Evolutionary conservation across 2,888 invertebrate genomes (phyloP).

Genomic region (Mystacides longicornis): DNA sequence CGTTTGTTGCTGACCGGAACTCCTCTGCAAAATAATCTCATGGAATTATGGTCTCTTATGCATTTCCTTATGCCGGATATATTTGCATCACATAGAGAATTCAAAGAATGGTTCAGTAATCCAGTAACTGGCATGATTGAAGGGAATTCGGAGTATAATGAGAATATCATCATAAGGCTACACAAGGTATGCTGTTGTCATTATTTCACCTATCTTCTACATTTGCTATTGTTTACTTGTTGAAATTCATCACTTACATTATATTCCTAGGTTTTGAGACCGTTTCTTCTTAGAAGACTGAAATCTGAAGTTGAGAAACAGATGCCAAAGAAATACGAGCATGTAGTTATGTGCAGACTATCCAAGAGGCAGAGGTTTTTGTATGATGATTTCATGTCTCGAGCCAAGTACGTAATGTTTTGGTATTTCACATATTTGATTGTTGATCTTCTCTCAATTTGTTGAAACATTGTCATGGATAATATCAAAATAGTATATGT

Average conservation of each 20-base stretch:
- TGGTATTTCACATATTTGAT: background rate
- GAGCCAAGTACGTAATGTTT: conserved; percentile 67
- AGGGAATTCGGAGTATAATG: conserved; percentile 85
- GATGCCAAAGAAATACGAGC: conserved; percentile 94
- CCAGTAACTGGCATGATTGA: conserved; percentile 96
- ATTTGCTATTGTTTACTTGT: too few species aligned
- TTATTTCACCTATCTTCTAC: background rate
- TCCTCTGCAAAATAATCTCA: conserved; percentile 90
- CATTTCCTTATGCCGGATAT: conserved; percentile 97
- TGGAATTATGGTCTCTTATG: conserved; percentile 97
- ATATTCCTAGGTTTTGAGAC: conserved; percentile 66
- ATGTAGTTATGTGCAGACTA: conserved; percentile 86
- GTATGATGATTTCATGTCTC: conserved; percentile 99
- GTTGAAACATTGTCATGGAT: too few species aligned
- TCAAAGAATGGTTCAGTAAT: conserved; percentile 98
- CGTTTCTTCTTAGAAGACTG: conserved; percentile 85
- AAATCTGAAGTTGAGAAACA: conserved; percentile 96
- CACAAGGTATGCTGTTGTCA: conserved; percentile 61
- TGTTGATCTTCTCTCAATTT: background rate
- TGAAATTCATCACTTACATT: conserved; percentile 2
- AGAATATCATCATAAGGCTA: conserved; percentile 76
- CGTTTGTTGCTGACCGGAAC: conserved; percentile 89
- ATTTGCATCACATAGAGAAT: conserved; percentile 92
- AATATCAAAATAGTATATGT: too few species aligned
- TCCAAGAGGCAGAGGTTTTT: conserved; percentile 94